Base-by-base conservation (phyloP, 2,888 invertebrate genomes). In the Chalcis sispes region DNA sequence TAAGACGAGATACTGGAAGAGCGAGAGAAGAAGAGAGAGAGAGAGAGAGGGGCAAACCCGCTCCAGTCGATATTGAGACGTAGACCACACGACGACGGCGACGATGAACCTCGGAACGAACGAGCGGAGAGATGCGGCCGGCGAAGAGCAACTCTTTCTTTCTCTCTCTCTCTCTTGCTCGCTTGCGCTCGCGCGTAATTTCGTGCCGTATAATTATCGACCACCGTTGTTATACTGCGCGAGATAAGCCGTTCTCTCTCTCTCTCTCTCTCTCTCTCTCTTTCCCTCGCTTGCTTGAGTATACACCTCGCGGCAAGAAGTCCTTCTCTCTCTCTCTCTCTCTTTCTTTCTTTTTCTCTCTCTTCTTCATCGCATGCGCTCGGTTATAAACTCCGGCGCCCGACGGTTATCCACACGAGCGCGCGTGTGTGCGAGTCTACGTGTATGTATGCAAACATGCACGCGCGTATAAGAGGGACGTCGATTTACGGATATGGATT, bases 401-500 rank as follows among this genome's bases (percentile, higher is more conserved):
- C 52, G 48, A 27, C 58, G 58, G 66, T 5, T 27, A 65, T 69
- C 3, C 20, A 62, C 36, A 58, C 18, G 50, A 40, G 61, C 36
- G 62, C 42, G n/a, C n/a, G n/a, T n/a, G n/a, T n/a, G n/a, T n/a
- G n/a, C n/a, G n/a, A n/a, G n/a, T n/a, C n/a, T n/a, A n/a, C n/a
- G n/a, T n/a, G n/a, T n/a, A n/a, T n/a, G n/a, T n/a, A n/a, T n/a
- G n/a, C n/a, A n/a, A n/a, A n/a, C n/a, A n/a, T n/a, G 27, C 46
- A 3, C n/a, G 54, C 42, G 65, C 72, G 56, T n/a, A n/a, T n/a
- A n/a, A n/a, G n/a, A n/a, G 73, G 64, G 66, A 78, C 5, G 72
- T 56, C 81, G 81, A 85, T 85, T 85, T 85, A 84, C 83, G 83
- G 70, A 83, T 64, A 84, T 79, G 83, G 86, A 87, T 86, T 87